These are phyloP conservation scores for Botia kubotai DNA, from an alignment of 2,797 vertebrate species.

Conservation along the genomic window DNA sequence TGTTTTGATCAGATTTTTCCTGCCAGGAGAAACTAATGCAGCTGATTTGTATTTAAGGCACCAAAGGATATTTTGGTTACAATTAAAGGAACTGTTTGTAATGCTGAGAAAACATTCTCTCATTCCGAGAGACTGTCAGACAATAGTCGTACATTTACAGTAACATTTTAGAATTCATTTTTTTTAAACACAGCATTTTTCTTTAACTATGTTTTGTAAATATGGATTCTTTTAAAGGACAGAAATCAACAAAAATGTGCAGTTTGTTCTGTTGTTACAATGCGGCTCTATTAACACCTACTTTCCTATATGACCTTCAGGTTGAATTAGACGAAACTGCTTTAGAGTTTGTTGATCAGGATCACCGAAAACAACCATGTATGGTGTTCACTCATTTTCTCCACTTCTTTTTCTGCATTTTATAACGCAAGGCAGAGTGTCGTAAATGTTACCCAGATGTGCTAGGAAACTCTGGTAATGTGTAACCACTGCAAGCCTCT, in stretches of 20 bases:
- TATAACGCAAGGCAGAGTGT: constrained; percentile 47
- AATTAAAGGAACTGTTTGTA: constrained; percentile 42
- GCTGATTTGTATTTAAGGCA: constrained; percentile 34
- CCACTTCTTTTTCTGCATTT: not conserved
- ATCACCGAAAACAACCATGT: constrained; percentile 55
- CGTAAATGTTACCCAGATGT: constrained; percentile 69
- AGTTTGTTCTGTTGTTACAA: not conserved
- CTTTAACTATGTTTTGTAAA: constrained; percentile 6
- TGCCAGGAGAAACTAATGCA: constrained; percentile 44
- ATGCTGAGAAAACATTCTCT: not conserved
- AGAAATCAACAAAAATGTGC: not conserved
- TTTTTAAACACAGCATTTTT: not conserved
- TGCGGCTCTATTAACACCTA: constrained; percentile 37
- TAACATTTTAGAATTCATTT: not conserved
- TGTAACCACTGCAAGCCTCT: constrained; percentile 50
- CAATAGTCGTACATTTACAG: constrained; percentile 4
- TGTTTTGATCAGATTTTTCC: constrained; percentile 53
- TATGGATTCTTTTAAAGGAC: not conserved
- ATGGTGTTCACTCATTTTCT: constrained; percentile 49
- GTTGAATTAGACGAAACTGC: constrained; percentile 47
- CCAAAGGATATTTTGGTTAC: constrained; percentile 26
- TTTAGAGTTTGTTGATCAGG: constrained; percentile 47
- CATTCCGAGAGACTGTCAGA: not conserved
- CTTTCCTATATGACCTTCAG: constrained; percentile 30
- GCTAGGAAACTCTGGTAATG: constrained; percentile 61